phyloP scores from a whole-genome alignment of 1,140 invertebrate genomes.

The Dryas iulia region DNA sequence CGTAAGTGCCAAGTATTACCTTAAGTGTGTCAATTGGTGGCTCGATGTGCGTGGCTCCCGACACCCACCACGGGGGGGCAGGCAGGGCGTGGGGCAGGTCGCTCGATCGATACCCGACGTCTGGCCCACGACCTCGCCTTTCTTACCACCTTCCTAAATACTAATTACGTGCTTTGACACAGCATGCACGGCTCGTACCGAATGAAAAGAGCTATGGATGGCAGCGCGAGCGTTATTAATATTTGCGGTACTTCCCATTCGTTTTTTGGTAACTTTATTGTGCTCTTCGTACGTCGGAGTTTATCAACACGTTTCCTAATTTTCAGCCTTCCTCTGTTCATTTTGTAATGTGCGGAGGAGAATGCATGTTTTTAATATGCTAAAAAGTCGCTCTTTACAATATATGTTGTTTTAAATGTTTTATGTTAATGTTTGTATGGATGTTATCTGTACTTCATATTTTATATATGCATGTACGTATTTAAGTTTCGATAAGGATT shows the following conservation, averaged over 20 bases:
- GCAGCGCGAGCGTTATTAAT: conserved; percentile 65
- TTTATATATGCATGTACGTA: neutral
- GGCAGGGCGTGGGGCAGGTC: conserved; percentile 70
- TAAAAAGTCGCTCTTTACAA: neutral
- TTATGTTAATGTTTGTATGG: neutral
- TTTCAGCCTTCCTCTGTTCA: conserved; percentile 12
- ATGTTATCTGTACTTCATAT: conserved; percentile 35
- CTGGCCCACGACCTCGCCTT: conserved; percentile 77
- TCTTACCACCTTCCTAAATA: conserved; percentile 80
- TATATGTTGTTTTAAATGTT: neutral
- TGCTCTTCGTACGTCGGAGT: conserved; percentile 28
- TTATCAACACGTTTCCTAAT: conserved; percentile 33
- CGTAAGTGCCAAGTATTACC: conserved; percentile 74
- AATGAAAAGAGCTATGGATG: conserved; percentile 72
- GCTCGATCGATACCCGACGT: conserved; percentile 76
- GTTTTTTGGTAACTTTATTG: conserved; percentile 56
- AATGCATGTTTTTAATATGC: neutral
- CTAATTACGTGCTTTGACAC: conserved; percentile 80
- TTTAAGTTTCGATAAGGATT: neutral
- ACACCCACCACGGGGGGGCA: conserved; percentile 43
- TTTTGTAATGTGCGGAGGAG: neutral
- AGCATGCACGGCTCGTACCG: conserved; percentile 64
- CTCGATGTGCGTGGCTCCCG: conserved; percentile 73
- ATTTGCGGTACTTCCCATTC: conserved; percentile 50
- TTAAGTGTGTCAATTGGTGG: conserved; percentile 79